Evolutionary conservation across 2,113 vertebrate genomes (phyloP), one percentile per base, ranked within the genome.

Genomic region (Coptodon bakossiorum): DNA sequence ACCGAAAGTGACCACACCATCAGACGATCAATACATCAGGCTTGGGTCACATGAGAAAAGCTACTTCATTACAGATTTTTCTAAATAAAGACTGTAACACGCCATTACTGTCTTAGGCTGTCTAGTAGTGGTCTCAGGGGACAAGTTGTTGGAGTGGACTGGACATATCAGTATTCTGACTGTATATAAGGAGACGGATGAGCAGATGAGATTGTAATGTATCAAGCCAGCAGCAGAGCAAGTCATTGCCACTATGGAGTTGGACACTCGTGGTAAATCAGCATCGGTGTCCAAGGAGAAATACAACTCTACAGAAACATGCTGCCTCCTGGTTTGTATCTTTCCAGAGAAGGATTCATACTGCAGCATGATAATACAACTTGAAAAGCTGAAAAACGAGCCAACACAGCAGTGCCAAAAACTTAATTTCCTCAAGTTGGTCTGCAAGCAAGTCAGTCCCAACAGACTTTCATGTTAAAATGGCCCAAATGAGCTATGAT

Each of bases 31-130:
- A 78, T 78, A 78, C 73, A 34, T 52, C 73, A 34, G 45, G 73
- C 45, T 48, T 31, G 45, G 45, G 27, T 78, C 43, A 78, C 73
- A 52, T 78, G 27, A 78, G 45, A 52, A 78, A 78, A 52, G 73
- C 45, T 52, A 78, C 45, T 78, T 78, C 45, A 78, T 78, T 78
- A 34, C 73, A 2, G 27, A 52, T 34, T 78, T 78, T 34, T 78
- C 73, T 78, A 78, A 78, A 78, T 78, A 78, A 78, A 78, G 73
- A 52, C 27, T 52, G 27, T 48, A 13, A 78, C 48, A 52, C 3
- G 3, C 45, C 73, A 16, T 12, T 66, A 45, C 17, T 61, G 56
- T 82, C 40, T 36, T 66, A 82, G 56, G 19, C 81, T 14, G 19
- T 82, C 59, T 22, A 82, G 19, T 6, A 16, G 59, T 52, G 43